phyloP scores from a whole-genome alignment of 2,797 vertebrate species.

The Coilia nasus region DNA sequence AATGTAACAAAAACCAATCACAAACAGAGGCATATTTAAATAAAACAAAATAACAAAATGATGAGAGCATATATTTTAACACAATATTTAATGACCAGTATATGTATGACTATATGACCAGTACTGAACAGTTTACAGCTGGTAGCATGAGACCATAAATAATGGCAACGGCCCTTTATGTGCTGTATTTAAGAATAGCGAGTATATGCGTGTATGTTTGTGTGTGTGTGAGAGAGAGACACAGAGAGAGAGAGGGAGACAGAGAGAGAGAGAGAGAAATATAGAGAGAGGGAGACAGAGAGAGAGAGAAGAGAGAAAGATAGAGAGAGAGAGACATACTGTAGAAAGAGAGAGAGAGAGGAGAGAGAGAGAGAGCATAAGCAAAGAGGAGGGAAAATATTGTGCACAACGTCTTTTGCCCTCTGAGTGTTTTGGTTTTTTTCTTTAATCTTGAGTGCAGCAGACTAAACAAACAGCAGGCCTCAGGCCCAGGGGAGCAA shows the following conservation, averaged over 20 bases:
- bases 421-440: slow-evolving; percentile 40
- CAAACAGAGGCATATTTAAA: too few species aligned
- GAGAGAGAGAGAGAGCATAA: slow-evolving; percentile 54
- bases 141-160: too few species aligned
- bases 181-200: slow-evolving; percentile 23
- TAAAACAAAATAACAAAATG: too few species aligned
- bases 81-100: too few species aligned
- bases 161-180: neutral
- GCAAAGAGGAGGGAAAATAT: slow-evolving; percentile 41
- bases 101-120: neutral
- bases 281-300: slow-evolving; percentile 12
- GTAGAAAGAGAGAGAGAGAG: too few species aligned
- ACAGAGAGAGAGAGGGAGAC: slow-evolving; percentile 35
- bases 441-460: slow-evolving; percentile 36
- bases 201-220: slow-evolving; percentile 34
- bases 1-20: too few species aligned
- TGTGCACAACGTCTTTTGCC: slow-evolving; percentile 14
- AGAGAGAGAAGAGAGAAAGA: neutral
- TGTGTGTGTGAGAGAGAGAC: slow-evolving; percentile 35
- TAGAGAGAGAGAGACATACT: neutral
- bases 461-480: slow-evolving; percentile 58
- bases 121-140: slow-evolving; percentile 24
- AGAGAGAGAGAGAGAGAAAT: neutral
- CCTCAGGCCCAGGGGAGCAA: slow-evolving; percentile 45
- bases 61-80: too few species aligned